Evolutionary conservation across 2,888 invertebrate species (phyloP).

Genomic region (Rotaria sp.): DNA sequence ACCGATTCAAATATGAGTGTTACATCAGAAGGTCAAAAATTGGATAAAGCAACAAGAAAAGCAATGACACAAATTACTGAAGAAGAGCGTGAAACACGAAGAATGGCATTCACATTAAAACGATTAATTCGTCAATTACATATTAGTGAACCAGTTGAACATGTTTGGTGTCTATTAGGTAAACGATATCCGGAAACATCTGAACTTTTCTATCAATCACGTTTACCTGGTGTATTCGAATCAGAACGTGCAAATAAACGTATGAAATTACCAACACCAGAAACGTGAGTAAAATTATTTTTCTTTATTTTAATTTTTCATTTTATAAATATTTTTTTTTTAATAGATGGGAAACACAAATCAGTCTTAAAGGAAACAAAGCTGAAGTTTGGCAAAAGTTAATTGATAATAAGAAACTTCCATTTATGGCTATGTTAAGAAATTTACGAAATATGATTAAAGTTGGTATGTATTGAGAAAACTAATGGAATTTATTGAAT

Average conservation of each 20-base stretch:
- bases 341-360: slow-evolving; percentile 56
- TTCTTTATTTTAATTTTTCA: neutral
- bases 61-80: neutral
- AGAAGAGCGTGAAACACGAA: neutral
- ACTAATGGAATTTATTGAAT: neutral
- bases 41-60: neutral
- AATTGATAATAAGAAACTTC: slow-evolving; percentile 56
- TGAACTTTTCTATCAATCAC: slow-evolving; percentile 52
- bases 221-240: slow-evolving; percentile 50
- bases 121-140: slow-evolving; percentile 55
- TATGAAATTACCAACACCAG: slow-evolving; percentile 57
- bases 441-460: slow-evolving; percentile 57
- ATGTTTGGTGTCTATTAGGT: slow-evolving; percentile 57
- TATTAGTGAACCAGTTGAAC: slow-evolving; percentile 55
- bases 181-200: slow-evolving; percentile 56
- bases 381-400: slow-evolving; percentile 56
- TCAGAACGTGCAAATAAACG: slow-evolving; percentile 54
- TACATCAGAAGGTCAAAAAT: too few relatives aligned
- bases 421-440: slow-evolving; percentile 58
- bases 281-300: slow-evolving; percentile 46
- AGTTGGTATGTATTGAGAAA: slow-evolving; percentile 46
- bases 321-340: neutral
- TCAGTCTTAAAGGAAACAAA: slow-evolving; percentile 57
- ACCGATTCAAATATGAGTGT: neutral
- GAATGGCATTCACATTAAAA: slow-evolving; percentile 41